Evolutionary conservation across 1,140 invertebrate species (phyloP), one percentile per base, ranked within the genome.

Genomic region (Saxidomus purpurata): DNA sequence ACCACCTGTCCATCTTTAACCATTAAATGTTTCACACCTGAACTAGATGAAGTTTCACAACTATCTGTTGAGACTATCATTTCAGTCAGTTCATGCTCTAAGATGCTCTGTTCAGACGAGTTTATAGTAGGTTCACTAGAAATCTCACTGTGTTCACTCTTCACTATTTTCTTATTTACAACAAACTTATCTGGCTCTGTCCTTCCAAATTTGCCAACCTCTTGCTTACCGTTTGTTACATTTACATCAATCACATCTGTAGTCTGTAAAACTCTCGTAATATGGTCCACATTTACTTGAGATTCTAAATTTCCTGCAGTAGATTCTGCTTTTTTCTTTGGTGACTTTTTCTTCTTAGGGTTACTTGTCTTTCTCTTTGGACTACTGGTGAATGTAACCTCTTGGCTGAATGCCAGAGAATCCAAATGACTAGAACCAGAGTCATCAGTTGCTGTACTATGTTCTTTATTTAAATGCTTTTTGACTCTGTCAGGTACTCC

Each of bases 371-470:
- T 79, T 76, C n/a, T 80, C 52, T 61, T 81, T 38, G 79, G 79
- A 81, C 79, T 81, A 40, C 79, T 81, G 9, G 79, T 47, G 19
- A 49, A 22, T 0, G 43, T 38, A 4, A 81, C 79, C 34, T 61
- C 52, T 61, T 61, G 9, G n/a, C 19, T 38, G 36, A 81, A 81
- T 34, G 34, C 61, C 22, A 40, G 47, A 28, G 67, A 36, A 71
- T 71, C 22, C 1, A 36, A 25, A n/a, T 38, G 67, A 40, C 67
- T 71, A 40, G 67, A 71, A 71, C 67, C 28, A 22, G 11, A 38
- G 11, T 28, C 67, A 71, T 71, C 67, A 8, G 34, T 71, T 11
- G 17, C 67, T 2, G 15, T 31, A 71, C 11, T 38, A 17, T 31
- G 4, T 15, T 71, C 67, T 71, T 71, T 71, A n/a, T 19, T 36